Conservation (phyloP, 2,797 vertebrate genomes). For the Labeo calbasu region DNA sequence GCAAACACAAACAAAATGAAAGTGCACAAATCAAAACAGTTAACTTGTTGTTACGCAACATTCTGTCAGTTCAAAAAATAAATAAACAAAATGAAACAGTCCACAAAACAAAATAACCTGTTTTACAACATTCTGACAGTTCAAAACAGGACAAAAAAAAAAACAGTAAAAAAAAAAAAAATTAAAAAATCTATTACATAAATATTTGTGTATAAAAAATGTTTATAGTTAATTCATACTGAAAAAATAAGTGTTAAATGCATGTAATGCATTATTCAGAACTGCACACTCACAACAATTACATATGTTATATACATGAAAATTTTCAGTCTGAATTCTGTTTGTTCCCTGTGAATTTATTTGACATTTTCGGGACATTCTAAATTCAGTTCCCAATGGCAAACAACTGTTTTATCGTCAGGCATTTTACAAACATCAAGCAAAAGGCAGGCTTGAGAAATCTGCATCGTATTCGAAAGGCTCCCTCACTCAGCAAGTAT, state of each 20-base stretch:
- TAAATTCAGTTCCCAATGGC: not conserved
- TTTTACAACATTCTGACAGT: too few species aligned
- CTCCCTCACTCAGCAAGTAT: constrained; percentile 43
- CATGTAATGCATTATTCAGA: not conserved
- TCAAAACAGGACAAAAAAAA: too few species aligned
- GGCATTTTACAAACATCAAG: not conserved
- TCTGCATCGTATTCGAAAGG: constrained; percentile 12
- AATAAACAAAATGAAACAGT: too few species aligned
- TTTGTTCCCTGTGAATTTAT: not conserved
- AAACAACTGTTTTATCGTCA: not conserved
- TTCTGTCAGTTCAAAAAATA: too few species aligned
- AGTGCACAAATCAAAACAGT: too few species aligned
- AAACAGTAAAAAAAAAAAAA: too few species aligned
- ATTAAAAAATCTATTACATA: too few species aligned
- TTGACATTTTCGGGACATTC: not conserved
- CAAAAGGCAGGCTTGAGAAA: not conserved
- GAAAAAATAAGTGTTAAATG: not conserved
- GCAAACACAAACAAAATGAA: too few species aligned
- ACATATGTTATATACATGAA: not conserved
- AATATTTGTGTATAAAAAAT: not conserved
- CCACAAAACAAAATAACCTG: not conserved
- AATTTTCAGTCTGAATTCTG: not conserved
- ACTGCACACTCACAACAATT: not conserved
- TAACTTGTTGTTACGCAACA: too few species aligned
- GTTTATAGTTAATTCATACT: not conserved